Evolutionary conservation across 2,888 invertebrate genomes (phyloP).

Genomic region (Apotomis turbidana): DNA sequence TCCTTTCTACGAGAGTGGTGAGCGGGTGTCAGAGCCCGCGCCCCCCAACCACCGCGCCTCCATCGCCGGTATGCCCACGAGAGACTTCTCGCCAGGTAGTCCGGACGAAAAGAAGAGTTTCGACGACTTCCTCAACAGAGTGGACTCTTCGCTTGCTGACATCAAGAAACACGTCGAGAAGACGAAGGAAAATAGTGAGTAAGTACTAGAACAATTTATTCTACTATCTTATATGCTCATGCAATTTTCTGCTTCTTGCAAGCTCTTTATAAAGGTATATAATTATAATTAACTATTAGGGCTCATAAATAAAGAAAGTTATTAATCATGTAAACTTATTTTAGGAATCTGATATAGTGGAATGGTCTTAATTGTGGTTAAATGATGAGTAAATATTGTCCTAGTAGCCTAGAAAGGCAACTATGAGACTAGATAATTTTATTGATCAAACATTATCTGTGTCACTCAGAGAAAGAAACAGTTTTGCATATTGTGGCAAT

Average conservation of each 20-base stretch:
- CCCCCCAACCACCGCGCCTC: slow-evolving; percentile 83
- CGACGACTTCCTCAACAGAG: slow-evolving; percentile 91
- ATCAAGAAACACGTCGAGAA: slow-evolving; percentile 93
- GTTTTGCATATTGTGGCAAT: background rate
- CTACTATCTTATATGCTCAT: background rate
- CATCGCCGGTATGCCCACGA: slow-evolving; percentile 80
- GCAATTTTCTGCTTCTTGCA: no score
- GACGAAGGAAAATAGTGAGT: slow-evolving; percentile 92
- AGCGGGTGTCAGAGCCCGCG: slow-evolving; percentile 74
- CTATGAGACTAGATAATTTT: no score
- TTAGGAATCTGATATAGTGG: no score
- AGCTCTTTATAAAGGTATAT: no score
- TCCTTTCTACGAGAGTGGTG: slow-evolving; percentile 84
- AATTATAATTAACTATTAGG: no score
- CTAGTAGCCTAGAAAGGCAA: no score
- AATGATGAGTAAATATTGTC: no score
- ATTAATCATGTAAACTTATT: no score
- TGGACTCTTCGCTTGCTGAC: slow-evolving; percentile 92
- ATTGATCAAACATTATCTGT: no score
- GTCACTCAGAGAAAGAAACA: no score
- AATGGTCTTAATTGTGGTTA: no score
- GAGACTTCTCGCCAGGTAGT: slow-evolving; percentile 83
- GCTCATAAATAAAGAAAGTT: no score
- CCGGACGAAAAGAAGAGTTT: slow-evolving; percentile 90
- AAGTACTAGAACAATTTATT: slow-evolving; percentile 73